phyloP scores from a whole-genome alignment of 2,888 invertebrate species.

The Cephalotes varians region DNA sequence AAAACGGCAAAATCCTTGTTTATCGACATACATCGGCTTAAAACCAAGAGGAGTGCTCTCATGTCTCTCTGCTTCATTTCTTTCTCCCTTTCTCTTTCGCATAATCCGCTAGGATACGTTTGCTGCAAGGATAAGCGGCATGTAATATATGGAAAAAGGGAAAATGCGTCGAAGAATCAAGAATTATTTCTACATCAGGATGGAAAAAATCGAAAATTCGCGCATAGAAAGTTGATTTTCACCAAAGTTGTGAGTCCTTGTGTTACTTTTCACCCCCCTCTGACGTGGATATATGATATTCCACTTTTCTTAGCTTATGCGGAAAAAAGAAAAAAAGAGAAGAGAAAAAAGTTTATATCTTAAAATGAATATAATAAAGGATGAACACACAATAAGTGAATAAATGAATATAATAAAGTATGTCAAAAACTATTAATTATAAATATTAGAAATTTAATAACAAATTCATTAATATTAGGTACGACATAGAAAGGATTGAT shows the following conservation, averaged over 20 bases:
- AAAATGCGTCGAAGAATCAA: slow-evolving; percentile 10
- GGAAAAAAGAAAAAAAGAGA: slow-evolving; percentile 21
- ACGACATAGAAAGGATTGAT: neutral
- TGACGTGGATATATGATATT: slow-evolving; percentile 81
- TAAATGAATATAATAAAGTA: neutral
- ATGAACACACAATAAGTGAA: neutral
- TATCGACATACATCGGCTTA: slow-evolving; percentile 38
- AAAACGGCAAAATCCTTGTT: slow-evolving; percentile 27
- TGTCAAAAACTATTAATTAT: slow-evolving; percentile 10
- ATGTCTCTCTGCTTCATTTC: slow-evolving; percentile 19
- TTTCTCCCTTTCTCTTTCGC: slow-evolving; percentile 30
- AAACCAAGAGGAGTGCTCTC: slow-evolving; percentile 3
- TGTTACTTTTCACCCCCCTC: slow-evolving; percentile 70
- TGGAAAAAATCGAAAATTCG: slow-evolving; percentile 23
- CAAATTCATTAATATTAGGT: neutral
- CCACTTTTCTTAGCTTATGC: slow-evolving; percentile 77
- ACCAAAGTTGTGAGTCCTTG: slow-evolving; percentile 24
- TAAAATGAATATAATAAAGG: neutral
- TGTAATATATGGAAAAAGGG: slow-evolving; percentile 23
- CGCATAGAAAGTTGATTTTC: slow-evolving; percentile 35
- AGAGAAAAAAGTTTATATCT: neutral
- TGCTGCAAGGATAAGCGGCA: slow-evolving; percentile 16
- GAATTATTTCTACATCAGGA: slow-evolving; percentile 9
- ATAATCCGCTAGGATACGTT: slow-evolving; percentile 42
- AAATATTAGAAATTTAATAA: neutral